Evolutionary conservation across 1,140 invertebrate species (phyloP).

Genomic region (Ostrea denselamellosa): DNA sequence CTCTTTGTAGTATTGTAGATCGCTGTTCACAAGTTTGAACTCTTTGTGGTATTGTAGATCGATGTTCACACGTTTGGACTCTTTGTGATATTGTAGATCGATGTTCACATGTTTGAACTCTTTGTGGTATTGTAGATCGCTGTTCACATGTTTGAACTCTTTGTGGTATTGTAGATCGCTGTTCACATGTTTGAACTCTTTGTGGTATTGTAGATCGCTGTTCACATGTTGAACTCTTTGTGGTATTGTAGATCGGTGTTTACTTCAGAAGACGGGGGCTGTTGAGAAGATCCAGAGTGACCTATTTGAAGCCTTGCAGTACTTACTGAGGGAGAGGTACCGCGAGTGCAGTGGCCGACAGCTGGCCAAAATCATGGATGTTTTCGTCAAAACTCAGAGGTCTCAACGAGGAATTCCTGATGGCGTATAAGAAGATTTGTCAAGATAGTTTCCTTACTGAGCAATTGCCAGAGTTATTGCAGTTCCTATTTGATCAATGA

Average conservation of each 20-base stretch:
- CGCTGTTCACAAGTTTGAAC: too few relatives aligned
- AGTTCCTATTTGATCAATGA: slow-evolving; percentile 49
- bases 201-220: too few relatives aligned
- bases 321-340: slow-evolving; percentile 49
- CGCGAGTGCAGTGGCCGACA: background rate
- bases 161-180: too few relatives aligned
- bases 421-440: slow-evolving; percentile 46
- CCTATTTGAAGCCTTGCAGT: slow-evolving; percentile 42
- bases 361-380: slow-evolving; percentile 51
- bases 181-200: too few relatives aligned
- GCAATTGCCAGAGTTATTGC: slow-evolving; percentile 43
- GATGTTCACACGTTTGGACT: too few relatives aligned
- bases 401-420: slow-evolving; percentile 50
- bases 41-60: too few relatives aligned
- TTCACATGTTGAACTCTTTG: too few relatives aligned
- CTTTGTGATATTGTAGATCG: too few relatives aligned
- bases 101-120: too few relatives aligned
- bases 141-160: too few relatives aligned
- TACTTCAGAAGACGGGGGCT: slow-evolving; percentile 47
- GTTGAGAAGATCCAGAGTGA: slow-evolving; percentile 51
- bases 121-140: too few relatives aligned
- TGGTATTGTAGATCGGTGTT: slow-evolving; percentile 45
- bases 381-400: slow-evolving; percentile 49
- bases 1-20: too few relatives aligned
- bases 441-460: slow-evolving; percentile 44